Base-by-base conservation (phyloP, 2,888 invertebrate genomes). In the Mellilla xanthometata region DNA sequence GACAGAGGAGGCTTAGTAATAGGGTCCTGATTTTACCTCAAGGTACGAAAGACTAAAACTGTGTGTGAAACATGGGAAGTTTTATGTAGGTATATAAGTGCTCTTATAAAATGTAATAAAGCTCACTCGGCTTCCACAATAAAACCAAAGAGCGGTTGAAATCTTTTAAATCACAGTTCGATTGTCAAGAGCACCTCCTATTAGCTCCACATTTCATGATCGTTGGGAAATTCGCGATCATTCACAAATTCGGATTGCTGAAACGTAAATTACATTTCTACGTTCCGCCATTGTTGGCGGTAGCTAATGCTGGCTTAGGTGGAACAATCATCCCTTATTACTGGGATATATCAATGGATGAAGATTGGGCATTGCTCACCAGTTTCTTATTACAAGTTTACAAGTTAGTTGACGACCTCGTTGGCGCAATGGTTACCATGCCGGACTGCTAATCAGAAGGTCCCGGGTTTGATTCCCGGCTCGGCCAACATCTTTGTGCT, bases 291-390 rank as follows among this genome's bases (percentile, higher is more conserved):
- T 63, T 63, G 59, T 63, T 60, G 59, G 54, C 55, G 46, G 58
- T 59, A 49, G 53, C 49, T 58, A 58, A 58, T 48, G 54, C 57
- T 54, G 60, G 64, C 64, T 64, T 60, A 60, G 52, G 49, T 54
- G 55, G 65, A 64, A 62, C 71, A 69, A 72, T 70, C 58, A 59
- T 64, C 58, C 60, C 60, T 57, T 60, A 69, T 65, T 69, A 70
- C 60, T 56, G 54, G 56, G 53, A 60, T 62, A 62, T 55, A 59
- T 57, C 54, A 59, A 49, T 45, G 40, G 53, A 53, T 56, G 33
- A 8, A 50, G 7, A 40, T 5, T 27, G 8, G 15, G 32, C 15
- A 8, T 3, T 1, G 24, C 1, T 1, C 3, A 38, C 15, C 2
- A 10, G 12, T 24, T 2, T 26, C 23, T 23, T 2, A 24, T 12